Percentiles rank a stretch among this genome's conserved stretches.
Evolutionary conservation across 2,888 invertebrate species (phyloP).

Genomic region (Andrena camellia): DNA sequence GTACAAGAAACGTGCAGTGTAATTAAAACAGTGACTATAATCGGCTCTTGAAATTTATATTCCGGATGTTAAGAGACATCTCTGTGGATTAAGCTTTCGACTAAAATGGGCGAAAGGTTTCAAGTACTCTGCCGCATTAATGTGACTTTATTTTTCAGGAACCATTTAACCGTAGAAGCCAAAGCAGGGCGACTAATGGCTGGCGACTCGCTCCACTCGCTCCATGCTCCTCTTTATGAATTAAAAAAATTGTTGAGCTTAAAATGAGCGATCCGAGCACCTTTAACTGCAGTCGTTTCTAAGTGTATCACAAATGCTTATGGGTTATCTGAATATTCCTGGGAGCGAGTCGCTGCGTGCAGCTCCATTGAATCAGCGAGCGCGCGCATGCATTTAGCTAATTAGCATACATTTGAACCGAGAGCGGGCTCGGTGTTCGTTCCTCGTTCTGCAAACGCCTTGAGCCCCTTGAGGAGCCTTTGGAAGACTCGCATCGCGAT

Average conservation of each 20-base stretch:
- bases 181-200: not conserved
- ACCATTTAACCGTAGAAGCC: too few relatives aligned
- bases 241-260: slow-evolving; percentile 8
- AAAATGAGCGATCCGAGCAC: not conserved
- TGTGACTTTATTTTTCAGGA: too few relatives aligned
- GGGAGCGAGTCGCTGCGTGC: not conserved
- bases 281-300: not conserved
- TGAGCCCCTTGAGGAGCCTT: not conserved
- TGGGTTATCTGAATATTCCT: slow-evolving; percentile 34
- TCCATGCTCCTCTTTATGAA: not conserved
- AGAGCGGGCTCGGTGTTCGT: not conserved
- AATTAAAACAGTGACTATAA: too few relatives aligned
- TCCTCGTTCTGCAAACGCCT: not conserved
- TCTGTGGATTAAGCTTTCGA: too few relatives aligned
- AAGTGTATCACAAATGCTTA: not conserved
- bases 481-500: not conserved
- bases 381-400: slow-evolving; percentile 25
- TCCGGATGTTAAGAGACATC: too few relatives aligned
- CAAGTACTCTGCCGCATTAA: too few relatives aligned
- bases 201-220: not conserved
- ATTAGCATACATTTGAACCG: slow-evolving; percentile 39
- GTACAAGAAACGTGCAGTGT: too few relatives aligned
- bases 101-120: too few relatives aligned
- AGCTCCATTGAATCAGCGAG: slow-evolving; percentile 25
- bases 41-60: too few relatives aligned